Percentiles rank a stretch among this genome's conserved stretches.
phyloP scores from a whole-genome alignment of 2,113 vertebrate species.

The Macquaria ambigua region DNA sequence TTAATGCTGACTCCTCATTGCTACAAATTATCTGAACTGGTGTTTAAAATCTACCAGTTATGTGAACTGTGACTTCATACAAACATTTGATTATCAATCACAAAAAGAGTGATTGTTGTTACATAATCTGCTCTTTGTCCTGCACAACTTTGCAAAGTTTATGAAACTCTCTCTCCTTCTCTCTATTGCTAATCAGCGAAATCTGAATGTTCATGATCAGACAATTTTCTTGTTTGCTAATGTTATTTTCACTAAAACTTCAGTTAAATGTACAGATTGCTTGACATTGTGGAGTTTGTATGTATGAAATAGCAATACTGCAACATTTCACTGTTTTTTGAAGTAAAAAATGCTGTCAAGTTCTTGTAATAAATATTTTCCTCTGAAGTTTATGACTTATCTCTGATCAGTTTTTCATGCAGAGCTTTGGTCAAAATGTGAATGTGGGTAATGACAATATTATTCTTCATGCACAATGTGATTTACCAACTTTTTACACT shows the following conservation, averaged over 20 bases:
- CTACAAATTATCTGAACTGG: slow-evolving; percentile 29
- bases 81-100: slow-evolving; percentile 16
- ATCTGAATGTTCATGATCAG: slow-evolving; percentile 69
- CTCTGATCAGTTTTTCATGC: slow-evolving; percentile 7
- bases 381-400: slow-evolving; percentile 55
- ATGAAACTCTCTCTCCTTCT: slow-evolving; percentile 36
- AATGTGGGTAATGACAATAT: not conserved
- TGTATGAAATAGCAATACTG: slow-evolving; percentile 81
- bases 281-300: slow-evolving; percentile 76
- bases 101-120: slow-evolving; percentile 17
- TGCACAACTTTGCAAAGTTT: slow-evolving; percentile 40
- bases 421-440: not conserved
- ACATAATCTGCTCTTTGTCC: slow-evolving; percentile 25
- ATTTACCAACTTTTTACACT: not conserved
- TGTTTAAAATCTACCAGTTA: slow-evolving; percentile 24
- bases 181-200: slow-evolving; percentile 38
- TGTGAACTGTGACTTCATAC: slow-evolving; percentile 51
- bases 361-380: slow-evolving; percentile 84
- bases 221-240: slow-evolving; percentile 56
- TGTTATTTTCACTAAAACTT: slow-evolving; percentile 62
- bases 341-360: slow-evolving; percentile 75
- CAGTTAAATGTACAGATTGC: slow-evolving; percentile 73
- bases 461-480: not conserved
- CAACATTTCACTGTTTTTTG: slow-evolving; percentile 74
- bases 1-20: slow-evolving; percentile 19